phyloP scores from a whole-genome alignment of 2,113 vertebrate species.

The Lagopus muta region DNA sequence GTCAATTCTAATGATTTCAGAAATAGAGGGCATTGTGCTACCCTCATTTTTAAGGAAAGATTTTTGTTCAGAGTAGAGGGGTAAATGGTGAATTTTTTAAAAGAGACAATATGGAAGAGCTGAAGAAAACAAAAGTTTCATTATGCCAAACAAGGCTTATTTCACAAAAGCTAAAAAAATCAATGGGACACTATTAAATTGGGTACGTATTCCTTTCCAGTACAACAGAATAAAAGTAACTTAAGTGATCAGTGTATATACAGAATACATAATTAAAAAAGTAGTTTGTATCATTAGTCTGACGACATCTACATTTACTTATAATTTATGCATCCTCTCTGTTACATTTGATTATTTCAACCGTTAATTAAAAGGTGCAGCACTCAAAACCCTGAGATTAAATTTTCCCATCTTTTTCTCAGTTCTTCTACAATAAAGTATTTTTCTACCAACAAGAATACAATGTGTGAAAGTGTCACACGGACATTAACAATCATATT shows the following conservation, averaged over 20 bases:
- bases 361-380: not conserved
- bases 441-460: not conserved
- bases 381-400: not conserved
- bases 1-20: conserved; percentile 89
- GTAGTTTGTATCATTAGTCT: not conserved
- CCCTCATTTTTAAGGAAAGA: conserved; percentile 82
- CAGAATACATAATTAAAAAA: conserved; percentile 56
- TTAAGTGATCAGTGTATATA: conserved; percentile 34
- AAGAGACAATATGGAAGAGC: conserved; percentile 82
- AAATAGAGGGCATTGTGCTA: conserved; percentile 86
- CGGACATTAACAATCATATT: not conserved
- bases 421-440: not conserved
- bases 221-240: conserved; percentile 66
- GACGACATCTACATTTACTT: conserved; percentile 1
- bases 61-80: conserved; percentile 68
- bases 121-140: conserved; percentile 94
- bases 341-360: not conserved
- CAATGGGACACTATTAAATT: conserved; percentile 92
- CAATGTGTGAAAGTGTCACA: not conserved
- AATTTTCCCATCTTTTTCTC: not conserved
- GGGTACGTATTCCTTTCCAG: conserved; percentile 71
- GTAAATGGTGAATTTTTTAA: conserved; percentile 74
- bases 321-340: not conserved
- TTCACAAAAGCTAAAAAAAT: conserved; percentile 78
- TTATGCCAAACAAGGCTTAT: conserved; percentile 91